Percentiles rank a stretch among this genome's conserved stretches.
Evolutionary conservation across 2,797 vertebrate genomes (phyloP).

Genomic region (Zalophus californianus): DNA sequence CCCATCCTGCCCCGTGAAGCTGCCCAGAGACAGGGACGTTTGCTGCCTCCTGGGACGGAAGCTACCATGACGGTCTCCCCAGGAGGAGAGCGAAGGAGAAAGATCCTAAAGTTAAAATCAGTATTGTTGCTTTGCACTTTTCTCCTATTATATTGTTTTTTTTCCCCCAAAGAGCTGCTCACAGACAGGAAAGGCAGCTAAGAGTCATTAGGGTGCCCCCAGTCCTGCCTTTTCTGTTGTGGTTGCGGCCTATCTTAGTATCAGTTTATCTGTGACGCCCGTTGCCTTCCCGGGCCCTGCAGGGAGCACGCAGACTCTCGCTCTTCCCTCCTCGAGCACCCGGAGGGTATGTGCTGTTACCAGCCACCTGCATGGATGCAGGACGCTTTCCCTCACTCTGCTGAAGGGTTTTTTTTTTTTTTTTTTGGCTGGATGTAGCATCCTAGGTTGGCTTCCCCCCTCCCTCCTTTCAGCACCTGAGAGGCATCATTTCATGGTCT

Average conservation of each 20-base stretch:
- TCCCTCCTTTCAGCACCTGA: neutral
- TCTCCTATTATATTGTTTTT: neutral
- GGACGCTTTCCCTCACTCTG: no score
- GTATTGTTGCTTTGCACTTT: neutral
- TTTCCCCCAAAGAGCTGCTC: neutral
- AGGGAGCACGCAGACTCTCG: neutral
- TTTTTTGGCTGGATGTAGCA: neutral
- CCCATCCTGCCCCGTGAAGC: neutral
- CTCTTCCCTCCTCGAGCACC: neutral
- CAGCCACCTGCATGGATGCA: neutral
- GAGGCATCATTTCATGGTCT: neutral
- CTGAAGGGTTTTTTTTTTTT: no score
- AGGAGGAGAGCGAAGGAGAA: neutral
- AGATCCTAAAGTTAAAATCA: neutral
- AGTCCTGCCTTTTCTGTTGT: neutral
- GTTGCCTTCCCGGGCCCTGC: neutral
- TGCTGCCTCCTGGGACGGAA: neutral
- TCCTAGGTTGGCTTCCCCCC: neutral
- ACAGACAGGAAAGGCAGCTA: neutral
- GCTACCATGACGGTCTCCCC: rapidly evolving
- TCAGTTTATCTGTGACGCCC: neutral
- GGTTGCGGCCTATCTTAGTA: neutral
- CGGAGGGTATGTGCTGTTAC: neutral
- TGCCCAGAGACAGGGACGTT: neutral
- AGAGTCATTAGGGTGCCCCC: neutral